These are phyloP conservation scores for Asbolus verrucosus DNA, from an alignment of 1,140 invertebrate species.

Conservation along the genomic window DNA sequence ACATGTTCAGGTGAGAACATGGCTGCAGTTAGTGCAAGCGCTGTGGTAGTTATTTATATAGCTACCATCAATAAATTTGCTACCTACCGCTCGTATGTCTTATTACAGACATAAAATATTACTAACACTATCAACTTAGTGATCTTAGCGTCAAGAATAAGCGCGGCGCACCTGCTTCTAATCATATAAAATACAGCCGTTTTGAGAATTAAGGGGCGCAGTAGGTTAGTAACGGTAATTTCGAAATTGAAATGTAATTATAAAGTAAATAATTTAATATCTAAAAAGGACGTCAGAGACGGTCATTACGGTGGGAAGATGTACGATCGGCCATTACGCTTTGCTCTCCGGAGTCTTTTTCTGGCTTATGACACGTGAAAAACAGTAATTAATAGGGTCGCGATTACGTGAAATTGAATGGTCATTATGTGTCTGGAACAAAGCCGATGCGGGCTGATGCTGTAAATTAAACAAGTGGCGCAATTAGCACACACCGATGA, in stretches of 20 bases:
- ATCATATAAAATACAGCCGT: conserved; percentile 34
- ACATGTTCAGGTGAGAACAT: no score
- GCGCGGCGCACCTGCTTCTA: conserved; percentile 28
- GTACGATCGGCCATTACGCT: background rate
- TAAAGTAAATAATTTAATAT: conserved; percentile 34
- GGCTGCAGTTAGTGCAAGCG: no score
- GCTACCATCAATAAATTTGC: conserved; percentile 22
- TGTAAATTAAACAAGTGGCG: conserved; percentile 60
- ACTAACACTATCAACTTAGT: conserved; percentile 34
- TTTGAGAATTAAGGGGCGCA: conserved; percentile 26
- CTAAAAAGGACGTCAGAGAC: background rate
- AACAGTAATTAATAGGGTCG: conserved; percentile 45
- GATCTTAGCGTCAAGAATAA: conserved; percentile 31
- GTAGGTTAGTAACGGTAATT: conserved; percentile 26
- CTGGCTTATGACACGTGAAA: conserved; percentile 30
- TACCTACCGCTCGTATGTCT: conserved; percentile 15
- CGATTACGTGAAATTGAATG: conserved; percentile 47
- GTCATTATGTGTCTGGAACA: conserved; percentile 49
- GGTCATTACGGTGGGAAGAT: conserved; percentile 10
- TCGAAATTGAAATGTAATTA: conserved; percentile 34
- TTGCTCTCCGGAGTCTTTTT: background rate
- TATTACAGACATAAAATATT: conserved; percentile 41
- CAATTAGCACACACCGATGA: conserved; percentile 56
- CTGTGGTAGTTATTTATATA: background rate
- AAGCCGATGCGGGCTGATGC: conserved; percentile 50